Evolutionary conservation across 2,797 vertebrate species (phyloP), one percentile per base, ranked within the genome.

Genomic region (Erethizon dorsatum): DNA sequence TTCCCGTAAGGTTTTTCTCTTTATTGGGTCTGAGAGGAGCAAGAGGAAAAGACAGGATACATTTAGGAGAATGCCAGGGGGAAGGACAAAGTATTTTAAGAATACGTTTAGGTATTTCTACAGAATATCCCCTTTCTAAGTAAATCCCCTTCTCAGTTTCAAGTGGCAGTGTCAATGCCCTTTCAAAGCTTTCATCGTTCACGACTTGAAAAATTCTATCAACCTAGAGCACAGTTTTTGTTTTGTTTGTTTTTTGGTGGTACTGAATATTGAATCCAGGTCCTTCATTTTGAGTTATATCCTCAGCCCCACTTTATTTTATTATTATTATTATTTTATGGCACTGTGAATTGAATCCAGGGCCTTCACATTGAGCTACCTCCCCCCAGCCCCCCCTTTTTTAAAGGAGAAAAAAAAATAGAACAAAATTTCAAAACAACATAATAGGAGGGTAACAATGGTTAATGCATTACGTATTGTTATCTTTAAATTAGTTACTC

Each of bases 61-160:
- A 73, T 88, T 59, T 54, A 86, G 82, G 57, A 78, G 90, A 77
- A 73, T n/a, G 56, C 52, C 71, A 85, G 87, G 69, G 8, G 45
- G 41, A 82, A 96, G n/a, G 50, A 95, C 31, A 45, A 90, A 92
- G 45, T 67, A 80, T 41, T 94, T 90, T 45, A 86, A 63, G 90
- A 92, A 75, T 45, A 80, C 37, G 79, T 80, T 84, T 31, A 93
- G 83, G 56, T 45, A 83, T 45, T 45, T 83, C 57, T 61, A 61
- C 59, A 83, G 57, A 61, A 65, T 28, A 79, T 31, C 24, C 47
- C 47, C 59, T 79, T 79, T 14, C 45, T 41, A 56, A 61, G 37
- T 63, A 65, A 79, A 63, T 37, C 22, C 45, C 17, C 57, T 79
- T 59, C 47, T 65, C 33, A 12, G 45, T 52, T 20, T 79, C 73